Evolutionary conservation across 2,888 invertebrate species (phyloP).

Genomic region (Hybos culiciformis): DNA sequence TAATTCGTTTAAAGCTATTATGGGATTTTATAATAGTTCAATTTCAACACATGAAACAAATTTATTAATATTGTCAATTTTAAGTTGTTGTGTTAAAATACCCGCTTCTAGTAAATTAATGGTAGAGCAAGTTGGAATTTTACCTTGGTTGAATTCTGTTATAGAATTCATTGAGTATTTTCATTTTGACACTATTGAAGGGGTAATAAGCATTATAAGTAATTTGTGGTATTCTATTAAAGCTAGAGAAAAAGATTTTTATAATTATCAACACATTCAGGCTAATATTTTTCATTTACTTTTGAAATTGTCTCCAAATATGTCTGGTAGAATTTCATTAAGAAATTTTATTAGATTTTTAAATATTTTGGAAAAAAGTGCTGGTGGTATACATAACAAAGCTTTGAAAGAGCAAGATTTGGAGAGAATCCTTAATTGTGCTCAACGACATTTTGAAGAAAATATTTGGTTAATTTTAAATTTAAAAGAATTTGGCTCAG

Average conservation of each 20-base stretch:
- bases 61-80: constrained; percentile 49
- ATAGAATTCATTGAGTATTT: constrained; percentile 29
- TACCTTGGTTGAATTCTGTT: constrained; percentile 50
- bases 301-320: constrained; percentile 22
- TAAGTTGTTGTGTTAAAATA: constrained; percentile 48
- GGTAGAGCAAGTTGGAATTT: constrained; percentile 50
- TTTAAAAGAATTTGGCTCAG: constrained; percentile 23
- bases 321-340: constrained; percentile 28
- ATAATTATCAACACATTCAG: constrained; percentile 23
- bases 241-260: constrained; percentile 22
- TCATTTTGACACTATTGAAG: constrained; percentile 34
- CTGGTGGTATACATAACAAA: constrained; percentile 16
- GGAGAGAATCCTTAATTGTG: constrained; percentile 24
- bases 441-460: constrained; percentile 22
- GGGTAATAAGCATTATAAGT: constrained; percentile 28
- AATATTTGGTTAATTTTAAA: constrained; percentile 22
- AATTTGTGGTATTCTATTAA: constrained; percentile 31
- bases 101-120: constrained; percentile 51
- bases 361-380: constrained; percentile 28
- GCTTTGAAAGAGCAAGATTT: constrained; percentile 20
- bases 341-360: constrained; percentile 24
- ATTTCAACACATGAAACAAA: constrained; percentile 49
- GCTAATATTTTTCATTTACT: constrained; percentile 23
- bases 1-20: constrained; percentile 61
- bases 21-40: constrained; percentile 52